phyloP scores from a whole-genome alignment of 1,140 invertebrate genomes.

The Drosophila pectinifera region DNA sequence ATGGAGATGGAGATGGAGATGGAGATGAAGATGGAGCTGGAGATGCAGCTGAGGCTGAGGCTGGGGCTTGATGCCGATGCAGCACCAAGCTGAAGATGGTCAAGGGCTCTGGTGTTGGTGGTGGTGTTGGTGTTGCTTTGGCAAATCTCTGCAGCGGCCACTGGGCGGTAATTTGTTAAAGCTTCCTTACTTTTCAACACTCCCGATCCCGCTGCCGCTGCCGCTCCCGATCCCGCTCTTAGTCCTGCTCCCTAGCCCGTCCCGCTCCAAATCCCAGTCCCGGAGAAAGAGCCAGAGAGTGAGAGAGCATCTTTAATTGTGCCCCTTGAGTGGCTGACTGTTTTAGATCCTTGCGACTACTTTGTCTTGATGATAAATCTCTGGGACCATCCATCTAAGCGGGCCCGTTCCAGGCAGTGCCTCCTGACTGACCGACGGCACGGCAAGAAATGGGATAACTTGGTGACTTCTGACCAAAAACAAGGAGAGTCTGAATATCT shows the following conservation, averaged over 20 bases:
- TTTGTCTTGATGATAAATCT: constrained; percentile 81
- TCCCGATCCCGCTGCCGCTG: constrained; percentile 17
- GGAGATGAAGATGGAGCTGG: neutral
- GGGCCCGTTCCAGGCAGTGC: constrained; percentile 32
- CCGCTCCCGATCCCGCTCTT: neutral
- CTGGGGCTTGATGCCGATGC: neutral
- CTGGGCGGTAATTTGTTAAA: constrained; percentile 85
- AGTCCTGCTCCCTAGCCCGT: neutral
- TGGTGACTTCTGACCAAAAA: neutral
- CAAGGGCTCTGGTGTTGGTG: constrained; percentile 47
- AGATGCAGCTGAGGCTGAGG: neutral
- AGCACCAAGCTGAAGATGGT: constrained; percentile 21
- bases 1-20: constrained; percentile 15
- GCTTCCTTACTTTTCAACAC: constrained; percentile 85
- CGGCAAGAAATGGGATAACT: neutral
- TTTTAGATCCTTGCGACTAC: constrained; percentile 78
- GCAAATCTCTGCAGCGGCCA: constrained; percentile 77
- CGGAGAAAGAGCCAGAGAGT: constrained; percentile 1
- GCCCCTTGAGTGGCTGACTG: constrained; percentile 57
- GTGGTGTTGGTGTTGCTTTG: constrained; percentile 69
- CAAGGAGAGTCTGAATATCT: too few relatives aligned
- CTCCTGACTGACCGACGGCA: constrained; percentile 33
- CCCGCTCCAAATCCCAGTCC: too few relatives aligned
- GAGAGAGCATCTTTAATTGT: constrained; percentile 55
- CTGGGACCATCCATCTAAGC: constrained; percentile 64